phyloP scores from a whole-genome alignment of 1,140 invertebrate species.

The Meteorus sp. region DNA sequence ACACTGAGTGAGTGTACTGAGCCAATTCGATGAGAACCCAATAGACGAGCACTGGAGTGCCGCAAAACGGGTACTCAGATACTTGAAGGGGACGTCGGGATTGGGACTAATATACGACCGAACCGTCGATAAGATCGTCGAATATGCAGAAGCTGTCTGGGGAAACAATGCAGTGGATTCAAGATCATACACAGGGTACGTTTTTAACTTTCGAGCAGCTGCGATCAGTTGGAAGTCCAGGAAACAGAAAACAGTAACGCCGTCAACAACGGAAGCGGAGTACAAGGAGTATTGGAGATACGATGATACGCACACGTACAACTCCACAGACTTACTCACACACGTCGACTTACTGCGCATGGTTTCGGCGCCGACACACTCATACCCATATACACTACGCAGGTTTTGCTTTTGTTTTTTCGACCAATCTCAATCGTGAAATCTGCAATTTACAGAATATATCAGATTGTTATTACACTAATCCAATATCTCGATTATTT shows the following conservation, averaged over 20 bases:
- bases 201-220: not conserved
- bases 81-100: conserved; percentile 12
- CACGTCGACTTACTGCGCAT: too few relatives aligned
- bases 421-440: too few relatives aligned
- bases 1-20: conserved; percentile 33
- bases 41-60: conserved; percentile 28
- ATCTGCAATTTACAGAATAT: too few relatives aligned
- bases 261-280: conserved; percentile 12
- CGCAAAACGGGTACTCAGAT: conserved; percentile 39
- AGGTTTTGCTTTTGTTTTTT: too few relatives aligned
- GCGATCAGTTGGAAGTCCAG: conserved; percentile 3
- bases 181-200: conserved; percentile 9
- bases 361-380: too few relatives aligned
- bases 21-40: conserved; percentile 33
- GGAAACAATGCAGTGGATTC: not conserved
- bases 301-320: too few relatives aligned
- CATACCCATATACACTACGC: too few relatives aligned
- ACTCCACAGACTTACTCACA: too few relatives aligned
- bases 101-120: too few relatives aligned
- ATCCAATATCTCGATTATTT: too few relatives aligned
- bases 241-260: conserved; percentile 2
- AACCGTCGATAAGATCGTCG: not conserved
- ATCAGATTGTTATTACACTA: too few relatives aligned
- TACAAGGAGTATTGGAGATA: too few relatives aligned
- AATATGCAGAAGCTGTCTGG: conserved; percentile 12